phyloP scores from a whole-genome alignment of 2,888 invertebrate genomes.

The Mythimna albipuncta region DNA sequence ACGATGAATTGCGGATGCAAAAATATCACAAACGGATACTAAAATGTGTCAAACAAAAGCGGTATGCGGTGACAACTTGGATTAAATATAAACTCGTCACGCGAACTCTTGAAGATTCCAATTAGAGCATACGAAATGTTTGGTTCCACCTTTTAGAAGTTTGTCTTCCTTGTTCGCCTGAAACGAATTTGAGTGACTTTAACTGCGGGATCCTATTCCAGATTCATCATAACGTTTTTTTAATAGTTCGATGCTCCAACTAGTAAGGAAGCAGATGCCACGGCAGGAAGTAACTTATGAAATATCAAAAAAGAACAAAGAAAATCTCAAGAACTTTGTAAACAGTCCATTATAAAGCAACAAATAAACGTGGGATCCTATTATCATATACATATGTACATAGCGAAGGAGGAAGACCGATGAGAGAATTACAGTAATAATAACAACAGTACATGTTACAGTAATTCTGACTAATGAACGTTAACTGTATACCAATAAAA shows the following conservation, averaged over 20 bases:
- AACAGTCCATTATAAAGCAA: slow-evolving; percentile 32
- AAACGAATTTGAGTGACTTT: slow-evolving; percentile 23
- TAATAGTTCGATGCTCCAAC: slow-evolving; percentile 27
- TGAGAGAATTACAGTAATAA: slow-evolving; percentile 55
- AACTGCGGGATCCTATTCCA: slow-evolving; percentile 1
- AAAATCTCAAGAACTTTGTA: slow-evolving; percentile 37
- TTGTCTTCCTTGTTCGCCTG: slow-evolving; percentile 37
- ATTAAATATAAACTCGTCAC: slow-evolving; percentile 51
- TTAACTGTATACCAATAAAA: slow-evolving; percentile 77
- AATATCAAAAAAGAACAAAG: slow-evolving; percentile 53
- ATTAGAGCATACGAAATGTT: slow-evolving; percentile 41
- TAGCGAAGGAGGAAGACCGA: slow-evolving; percentile 55
- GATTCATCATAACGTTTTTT: slow-evolving; percentile 13
- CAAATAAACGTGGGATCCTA: slow-evolving; percentile 51
- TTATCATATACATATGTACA: slow-evolving; percentile 31
- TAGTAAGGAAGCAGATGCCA: slow-evolving; percentile 31
- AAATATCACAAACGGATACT: slow-evolving; percentile 78
- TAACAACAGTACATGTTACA: slow-evolving; percentile 47
- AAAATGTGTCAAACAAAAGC: slow-evolving; percentile 73
- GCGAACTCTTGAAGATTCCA: slow-evolving; percentile 36
- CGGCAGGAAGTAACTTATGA: slow-evolving; percentile 51
- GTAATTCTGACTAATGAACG: slow-evolving; percentile 65
- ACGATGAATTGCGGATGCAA: slow-evolving; percentile 73
- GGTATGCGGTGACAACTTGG: slow-evolving; percentile 52
- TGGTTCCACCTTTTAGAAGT: slow-evolving; percentile 19